Evolutionary conservation across 92 coral and sea anemone genomes (phyloP), one percentile per base, ranked within the genome.

Genomic region (Montipora capitata): DNA sequence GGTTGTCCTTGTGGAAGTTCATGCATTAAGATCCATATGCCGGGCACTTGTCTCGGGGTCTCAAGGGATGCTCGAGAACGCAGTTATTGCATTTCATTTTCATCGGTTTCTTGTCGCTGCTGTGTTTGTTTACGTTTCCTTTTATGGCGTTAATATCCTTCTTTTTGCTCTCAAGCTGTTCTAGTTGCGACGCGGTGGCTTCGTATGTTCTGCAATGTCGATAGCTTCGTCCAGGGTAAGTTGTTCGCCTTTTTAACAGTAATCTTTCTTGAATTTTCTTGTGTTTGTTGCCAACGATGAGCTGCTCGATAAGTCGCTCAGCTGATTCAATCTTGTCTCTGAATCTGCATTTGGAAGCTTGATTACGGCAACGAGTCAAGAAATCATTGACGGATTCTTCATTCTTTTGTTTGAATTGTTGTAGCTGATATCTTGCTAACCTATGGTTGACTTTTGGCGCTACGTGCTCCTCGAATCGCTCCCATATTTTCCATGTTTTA

Each of bases 251-350:
- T 94, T 84, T 52, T 75, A 87, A 44, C 35, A 87, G 16, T 40
- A 91, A 49, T 79, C 91, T 57, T 70, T 94, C 94, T 57, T 92
- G 93, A 3, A 83, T 84, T 72, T 88, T 77, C 57, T 83, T 76
- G 72, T 94, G 90, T 57, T 76, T 91, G 17, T 91, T 88, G n/a
- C 91, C 93, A 40, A 85, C 84, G 40, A 91, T 88, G 14, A 91
- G 71, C 58, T 94, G 93, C 67, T 94, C 96, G 15, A 91, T 90
- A 27, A 94, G 82, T 3, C 91, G 78, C 78, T 94, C 88, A 17
- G 87, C 88, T 20, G 83, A 68, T 83, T 94, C 94, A 15, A 48
- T 20, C 43, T 62, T 20, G 84, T 94, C 93, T 57, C 90, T 73
- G 85, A 94, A 85, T 68, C 80, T 85, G 80, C 94, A 91, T 77